Conservation (phyloP, 2,888 invertebrate genomes). For the Trachelus iudaicus region DNA sequence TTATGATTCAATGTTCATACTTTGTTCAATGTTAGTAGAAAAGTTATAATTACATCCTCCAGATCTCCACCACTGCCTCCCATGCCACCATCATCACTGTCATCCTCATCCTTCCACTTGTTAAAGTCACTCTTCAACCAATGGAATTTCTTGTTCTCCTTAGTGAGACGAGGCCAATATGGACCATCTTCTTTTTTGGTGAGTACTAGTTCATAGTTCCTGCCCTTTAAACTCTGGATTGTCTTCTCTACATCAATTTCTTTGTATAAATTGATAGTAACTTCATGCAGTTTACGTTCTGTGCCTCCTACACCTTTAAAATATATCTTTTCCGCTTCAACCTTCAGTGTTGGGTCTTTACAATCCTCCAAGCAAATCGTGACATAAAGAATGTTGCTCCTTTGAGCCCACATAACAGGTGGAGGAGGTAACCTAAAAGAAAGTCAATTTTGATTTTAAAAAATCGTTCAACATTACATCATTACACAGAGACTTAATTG, state of each 20-base stretch:
- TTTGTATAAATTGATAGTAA: slow-evolving; percentile 86
- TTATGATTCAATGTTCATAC: background rate
- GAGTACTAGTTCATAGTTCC: slow-evolving; percentile 81
- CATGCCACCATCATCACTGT: slow-evolving; percentile 78
- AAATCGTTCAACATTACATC: background rate
- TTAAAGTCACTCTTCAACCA: slow-evolving; percentile 98
- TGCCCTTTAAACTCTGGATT: slow-evolving; percentile 76
- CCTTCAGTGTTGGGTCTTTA: slow-evolving; percentile 84
- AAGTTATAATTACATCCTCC: slow-evolving; percentile 67
- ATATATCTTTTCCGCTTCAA: slow-evolving; percentile 72
- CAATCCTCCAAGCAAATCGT: slow-evolving; percentile 93
- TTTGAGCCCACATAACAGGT: slow-evolving; percentile 94
- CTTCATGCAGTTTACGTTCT: slow-evolving; percentile 87
- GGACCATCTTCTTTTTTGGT: slow-evolving; percentile 77
- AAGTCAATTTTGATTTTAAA: slow-evolving; percentile 3
- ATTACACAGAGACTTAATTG: background rate
- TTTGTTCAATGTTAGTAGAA: background rate
- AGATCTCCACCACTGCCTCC: slow-evolving; percentile 67
- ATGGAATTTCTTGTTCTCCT: slow-evolving; percentile 89
- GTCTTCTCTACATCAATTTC: slow-evolving; percentile 86
- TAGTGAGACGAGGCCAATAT: slow-evolving; percentile 90
- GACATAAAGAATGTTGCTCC: slow-evolving; percentile 83
- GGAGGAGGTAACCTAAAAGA: slow-evolving; percentile 76
- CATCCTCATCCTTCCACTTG: slow-evolving; percentile 98
- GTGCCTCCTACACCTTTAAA: slow-evolving; percentile 89